phyloP scores from a whole-genome alignment of 53 echinoderm and acorn worm species.

The Paelopatides confundens region DNA sequence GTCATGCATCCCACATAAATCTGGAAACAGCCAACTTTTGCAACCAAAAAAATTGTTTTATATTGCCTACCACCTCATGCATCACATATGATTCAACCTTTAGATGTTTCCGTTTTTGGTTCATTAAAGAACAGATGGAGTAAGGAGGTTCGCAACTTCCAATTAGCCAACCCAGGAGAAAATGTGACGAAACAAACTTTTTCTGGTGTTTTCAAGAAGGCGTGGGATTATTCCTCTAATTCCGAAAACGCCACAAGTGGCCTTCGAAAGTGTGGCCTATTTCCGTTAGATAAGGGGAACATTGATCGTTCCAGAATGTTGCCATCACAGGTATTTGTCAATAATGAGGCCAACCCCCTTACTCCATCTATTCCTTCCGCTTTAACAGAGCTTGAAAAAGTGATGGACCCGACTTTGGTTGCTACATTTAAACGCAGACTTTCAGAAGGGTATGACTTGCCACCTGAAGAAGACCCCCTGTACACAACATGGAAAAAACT shows the following conservation, averaged over 20 bases:
- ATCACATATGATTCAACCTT: slow-evolving; percentile 63
- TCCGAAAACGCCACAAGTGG: slow-evolving; percentile 29
- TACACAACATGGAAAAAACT: not conserved
- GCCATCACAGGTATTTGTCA: no score
- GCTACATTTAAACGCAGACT: not conserved
- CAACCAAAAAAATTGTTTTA: not conserved
- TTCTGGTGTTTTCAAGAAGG: slow-evolving; percentile 39
- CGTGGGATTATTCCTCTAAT: slow-evolving; percentile 32
- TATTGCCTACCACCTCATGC: slow-evolving; percentile 60
- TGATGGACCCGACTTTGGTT: not conserved
- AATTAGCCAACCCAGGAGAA: slow-evolving; percentile 42
- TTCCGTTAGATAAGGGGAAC: slow-evolving; percentile 28
- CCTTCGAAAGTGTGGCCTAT: slow-evolving; percentile 42
- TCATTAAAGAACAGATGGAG: slow-evolving; percentile 48
- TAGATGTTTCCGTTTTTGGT: slow-evolving; percentile 52
- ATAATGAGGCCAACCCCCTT: slow-evolving; percentile 36
- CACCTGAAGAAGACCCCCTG: not conserved
- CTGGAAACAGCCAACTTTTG: slow-evolving; percentile 46
- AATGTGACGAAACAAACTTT: slow-evolving; percentile 57
- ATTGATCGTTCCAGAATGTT: no score
- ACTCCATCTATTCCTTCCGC: not conserved
- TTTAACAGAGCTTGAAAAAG: not conserved
- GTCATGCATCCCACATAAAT: slow-evolving; percentile 18
- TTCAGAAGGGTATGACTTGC: not conserved
- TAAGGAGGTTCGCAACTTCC: slow-evolving; percentile 30